Evolutionary conservation across 2,113 vertebrate genomes (phyloP).

Genomic region (Chlorodrepanis virens): DNA sequence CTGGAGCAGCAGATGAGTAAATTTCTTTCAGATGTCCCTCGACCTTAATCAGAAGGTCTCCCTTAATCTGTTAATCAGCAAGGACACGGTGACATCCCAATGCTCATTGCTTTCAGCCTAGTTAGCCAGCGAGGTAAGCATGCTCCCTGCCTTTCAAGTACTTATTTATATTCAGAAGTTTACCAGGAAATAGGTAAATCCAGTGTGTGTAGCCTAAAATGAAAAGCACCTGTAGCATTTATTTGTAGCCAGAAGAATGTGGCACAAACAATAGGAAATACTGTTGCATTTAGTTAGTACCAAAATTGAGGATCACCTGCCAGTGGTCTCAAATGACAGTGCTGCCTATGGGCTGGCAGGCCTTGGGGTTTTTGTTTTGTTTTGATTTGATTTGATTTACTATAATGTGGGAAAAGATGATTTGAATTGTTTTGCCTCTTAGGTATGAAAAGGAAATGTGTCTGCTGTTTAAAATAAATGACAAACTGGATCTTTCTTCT

Average conservation of each 20-base stretch:
- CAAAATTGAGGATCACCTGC: neutral
- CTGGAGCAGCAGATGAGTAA: neutral
- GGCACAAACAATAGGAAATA: neutral
- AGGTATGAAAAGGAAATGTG: neutral
- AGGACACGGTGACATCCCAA: neutral
- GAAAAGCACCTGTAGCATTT: neutral
- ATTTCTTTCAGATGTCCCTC: neutral
- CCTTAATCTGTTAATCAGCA: neutral
- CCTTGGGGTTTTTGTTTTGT: neutral
- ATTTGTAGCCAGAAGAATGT: neutral
- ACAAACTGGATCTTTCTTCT: neutral
- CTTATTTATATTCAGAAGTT: neutral
- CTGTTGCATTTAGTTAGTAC: neutral
- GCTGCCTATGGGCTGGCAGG: neutral
- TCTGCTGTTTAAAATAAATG: constrained; percentile 3
- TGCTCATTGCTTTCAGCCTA: neutral
- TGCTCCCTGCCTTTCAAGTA: neutral
- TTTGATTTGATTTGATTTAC: neutral
- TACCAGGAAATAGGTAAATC: neutral
- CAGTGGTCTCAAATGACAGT: neutral
- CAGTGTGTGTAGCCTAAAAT: neutral
- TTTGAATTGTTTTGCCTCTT: neutral
- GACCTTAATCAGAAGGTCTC: neutral
- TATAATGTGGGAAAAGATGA: neutral
- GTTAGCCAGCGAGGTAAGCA: neutral